These are phyloP conservation scores for Desmodus rotundus DNA, from an alignment of 2,113 vertebrate species.

Conservation along the genomic window DNA sequence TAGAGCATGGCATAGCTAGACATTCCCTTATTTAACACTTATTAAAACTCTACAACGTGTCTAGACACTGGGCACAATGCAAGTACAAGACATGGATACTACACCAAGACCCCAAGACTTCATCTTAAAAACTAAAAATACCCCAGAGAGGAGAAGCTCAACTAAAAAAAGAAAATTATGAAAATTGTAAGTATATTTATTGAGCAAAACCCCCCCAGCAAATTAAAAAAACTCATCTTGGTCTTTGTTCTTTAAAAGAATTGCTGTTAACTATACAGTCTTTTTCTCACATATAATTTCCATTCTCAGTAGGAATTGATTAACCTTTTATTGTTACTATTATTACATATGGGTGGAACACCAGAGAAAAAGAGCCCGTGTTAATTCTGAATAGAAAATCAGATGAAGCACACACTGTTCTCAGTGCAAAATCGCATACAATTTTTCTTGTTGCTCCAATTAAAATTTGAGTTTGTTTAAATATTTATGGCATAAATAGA, in stretches of 20 bases:
- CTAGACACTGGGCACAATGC: background rate
- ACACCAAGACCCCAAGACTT: background rate
- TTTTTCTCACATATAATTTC: constrained; percentile 15
- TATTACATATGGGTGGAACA: constrained; percentile 1
- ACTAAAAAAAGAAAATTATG: background rate
- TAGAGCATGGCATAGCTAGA: background rate
- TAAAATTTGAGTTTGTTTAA: constrained; percentile 50
- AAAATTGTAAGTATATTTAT: background rate
- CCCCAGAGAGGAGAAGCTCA: background rate
- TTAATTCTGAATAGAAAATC: constrained; percentile 38
- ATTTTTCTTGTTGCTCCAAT: constrained; percentile 51
- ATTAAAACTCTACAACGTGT: background rate
- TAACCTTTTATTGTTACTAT: constrained; percentile 46
- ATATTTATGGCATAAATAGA: constrained; percentile 4
- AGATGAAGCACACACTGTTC: background rate
- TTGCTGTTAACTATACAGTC: background rate
- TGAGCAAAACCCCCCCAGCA: background rate
- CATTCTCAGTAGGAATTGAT: constrained; percentile 23
- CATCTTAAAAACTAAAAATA: background rate
- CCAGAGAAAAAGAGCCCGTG: background rate
- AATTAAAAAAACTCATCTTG: background rate
- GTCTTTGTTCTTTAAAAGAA: background rate
- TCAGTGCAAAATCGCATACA: background rate
- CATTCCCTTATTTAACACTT: background rate
- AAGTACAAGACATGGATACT: background rate